phyloP scores from a whole-genome alignment of 2,888 invertebrate species.

The Andrena camellia region DNA sequence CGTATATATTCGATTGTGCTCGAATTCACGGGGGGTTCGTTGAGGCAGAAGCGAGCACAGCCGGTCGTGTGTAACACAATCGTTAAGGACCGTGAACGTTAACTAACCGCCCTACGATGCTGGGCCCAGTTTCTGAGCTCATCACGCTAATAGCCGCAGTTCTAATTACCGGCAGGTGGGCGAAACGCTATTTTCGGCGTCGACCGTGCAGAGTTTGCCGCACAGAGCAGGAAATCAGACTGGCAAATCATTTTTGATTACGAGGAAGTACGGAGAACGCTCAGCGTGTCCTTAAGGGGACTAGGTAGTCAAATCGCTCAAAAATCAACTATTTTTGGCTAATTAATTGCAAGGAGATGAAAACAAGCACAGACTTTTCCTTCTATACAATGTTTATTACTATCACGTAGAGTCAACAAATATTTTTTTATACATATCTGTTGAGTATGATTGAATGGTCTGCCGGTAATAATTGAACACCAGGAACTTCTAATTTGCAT shows the following conservation, averaged over 20 bases:
- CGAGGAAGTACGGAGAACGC: not conserved
- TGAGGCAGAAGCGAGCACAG: not conserved
- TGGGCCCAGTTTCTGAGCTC: slow-evolving; percentile 49
- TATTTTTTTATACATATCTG: too few relatives aligned
- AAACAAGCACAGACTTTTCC: too few relatives aligned
- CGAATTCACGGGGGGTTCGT: not conserved
- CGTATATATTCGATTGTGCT: not conserved
- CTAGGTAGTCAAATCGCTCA: too few relatives aligned
- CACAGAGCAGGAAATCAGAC: not conserved
- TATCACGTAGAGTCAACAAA: too few relatives aligned
- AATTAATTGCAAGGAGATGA: too few relatives aligned
- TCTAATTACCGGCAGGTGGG: slow-evolving; percentile 37
- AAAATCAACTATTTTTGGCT: too few relatives aligned
- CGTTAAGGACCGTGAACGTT: slow-evolving; percentile 44
- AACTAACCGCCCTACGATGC: slow-evolving; percentile 34
- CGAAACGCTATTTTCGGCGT: slow-evolving; percentile 59
- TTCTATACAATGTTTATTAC: too few relatives aligned
- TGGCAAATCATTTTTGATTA: slow-evolving; percentile 39
- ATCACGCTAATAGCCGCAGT: slow-evolving; percentile 68
- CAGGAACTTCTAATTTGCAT: too few relatives aligned
- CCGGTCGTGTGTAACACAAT: slow-evolving; percentile 27
- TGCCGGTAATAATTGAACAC: too few relatives aligned
- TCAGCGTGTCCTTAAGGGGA: not conserved
- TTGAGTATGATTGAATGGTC: too few relatives aligned
- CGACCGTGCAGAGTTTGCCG: slow-evolving; percentile 9